Base-by-base conservation (phyloP, 2,888 invertebrate species). In the Tanytarsus gracilentus region DNA sequence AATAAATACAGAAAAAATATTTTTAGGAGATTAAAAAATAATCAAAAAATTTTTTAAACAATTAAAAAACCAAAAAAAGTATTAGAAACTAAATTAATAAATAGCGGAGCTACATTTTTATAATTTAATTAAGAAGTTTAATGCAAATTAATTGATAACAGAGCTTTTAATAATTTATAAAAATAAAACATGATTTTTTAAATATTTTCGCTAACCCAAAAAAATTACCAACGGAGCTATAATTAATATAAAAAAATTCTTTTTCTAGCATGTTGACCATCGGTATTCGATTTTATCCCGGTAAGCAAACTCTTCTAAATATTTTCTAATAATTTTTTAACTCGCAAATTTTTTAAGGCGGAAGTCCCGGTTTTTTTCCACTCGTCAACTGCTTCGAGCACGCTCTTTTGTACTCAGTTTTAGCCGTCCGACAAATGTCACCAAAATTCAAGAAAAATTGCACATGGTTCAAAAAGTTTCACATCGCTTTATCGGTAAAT, bases 391-490 rank as follows among this genome's bases (percentile, higher is more conserved):
- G 40, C 8, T 14, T 40, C 9, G 40, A 40, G 18, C 40, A 40
- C 21, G 40, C 21, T 9, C 8, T 40, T 8, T 9, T 40, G 4
- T 40, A 40, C 21, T 18, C 40, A 21, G 44, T 44, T 3, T 9
- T 44, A 4, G 44, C 44, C 1, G 11, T 44, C 21, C 18, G 44
- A 11, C 44, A 44, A 44, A 21, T 44, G 3, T 44, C 44, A 3
- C 8, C 2, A 0, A 44, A 8, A 44, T 44, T 44, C 5, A 44
- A 18, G 9, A 44, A 44, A 21, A 23, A 18, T 18, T 44, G 21
- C 23, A 44, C 44, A 3, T 44, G 44, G 44, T 44, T 44, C 2
- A 44, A 44, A 44, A 44, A 44, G 18, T 44, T 44, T 44, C 44
- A 44, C 23, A 44, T 44, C 5, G 23, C 23, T 44, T 44, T 44